These are phyloP conservation scores for Echinometra lucunter DNA, from an alignment of 53 echinoderm and acorn worm species.

Conservation along the genomic window DNA sequence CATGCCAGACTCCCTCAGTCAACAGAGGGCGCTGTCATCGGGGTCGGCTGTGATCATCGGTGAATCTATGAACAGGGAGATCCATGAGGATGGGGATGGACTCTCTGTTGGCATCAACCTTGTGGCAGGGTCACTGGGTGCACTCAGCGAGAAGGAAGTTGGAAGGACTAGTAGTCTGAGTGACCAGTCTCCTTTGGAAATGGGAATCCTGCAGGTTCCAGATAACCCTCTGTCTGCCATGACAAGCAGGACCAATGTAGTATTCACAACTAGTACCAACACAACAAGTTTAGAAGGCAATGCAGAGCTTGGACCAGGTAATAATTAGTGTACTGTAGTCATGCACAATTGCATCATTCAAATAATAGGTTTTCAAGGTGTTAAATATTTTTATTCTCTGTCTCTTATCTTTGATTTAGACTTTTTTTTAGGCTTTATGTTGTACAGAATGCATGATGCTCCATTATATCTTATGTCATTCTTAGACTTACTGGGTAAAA, in stretches of 20 bases:
- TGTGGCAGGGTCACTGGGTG: conserved; percentile 57
- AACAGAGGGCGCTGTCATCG: neutral
- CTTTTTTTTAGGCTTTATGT: too few relatives aligned
- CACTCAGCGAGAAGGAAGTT: conserved; percentile 60
- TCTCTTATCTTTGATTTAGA: neutral
- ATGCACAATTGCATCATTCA: neutral
- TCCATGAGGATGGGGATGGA: conserved; percentile 12
- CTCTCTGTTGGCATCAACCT: conserved; percentile 40
- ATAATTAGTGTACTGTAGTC: neutral
- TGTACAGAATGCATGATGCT: too few relatives aligned
- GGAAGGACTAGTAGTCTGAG: conserved; percentile 50
- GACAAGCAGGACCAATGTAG: conserved; percentile 46
- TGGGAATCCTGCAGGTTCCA: conserved; percentile 31
- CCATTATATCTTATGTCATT: too few relatives aligned
- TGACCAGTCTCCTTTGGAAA: conserved; percentile 35
- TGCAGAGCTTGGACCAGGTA: conserved; percentile 51
- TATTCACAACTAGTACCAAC: conserved; percentile 53
- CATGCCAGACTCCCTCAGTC: conserved; percentile 33
- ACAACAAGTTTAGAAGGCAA: conserved; percentile 31
- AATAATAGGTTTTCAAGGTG: neutral
- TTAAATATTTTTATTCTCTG: neutral
- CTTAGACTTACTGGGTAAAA: too few relatives aligned
- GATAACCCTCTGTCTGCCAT: conserved; percentile 41
- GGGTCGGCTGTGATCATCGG: neutral
- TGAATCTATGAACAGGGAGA: neutral